These are phyloP conservation scores for Pantala flavescens DNA, from an alignment of 1,140 invertebrate species.

Conservation along the genomic window DNA sequence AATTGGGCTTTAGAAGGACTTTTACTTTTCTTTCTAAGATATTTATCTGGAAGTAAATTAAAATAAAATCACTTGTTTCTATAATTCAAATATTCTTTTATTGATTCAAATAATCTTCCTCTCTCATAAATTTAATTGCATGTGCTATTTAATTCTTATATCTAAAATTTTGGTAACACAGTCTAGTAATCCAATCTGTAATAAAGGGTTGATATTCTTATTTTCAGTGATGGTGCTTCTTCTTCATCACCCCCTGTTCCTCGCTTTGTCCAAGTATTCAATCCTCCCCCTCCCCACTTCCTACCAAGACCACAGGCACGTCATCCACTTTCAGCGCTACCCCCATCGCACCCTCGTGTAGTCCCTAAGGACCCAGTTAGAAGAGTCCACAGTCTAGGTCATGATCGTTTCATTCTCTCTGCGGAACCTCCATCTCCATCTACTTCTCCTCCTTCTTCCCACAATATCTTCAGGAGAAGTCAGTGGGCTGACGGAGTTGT, in stretches of 20 bases:
- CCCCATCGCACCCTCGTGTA: neutral
- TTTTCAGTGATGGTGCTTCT: neutral
- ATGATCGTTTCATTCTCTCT: neutral
- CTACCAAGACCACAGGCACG: neutral
- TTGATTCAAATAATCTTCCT: no score
- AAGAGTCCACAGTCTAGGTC: neutral
- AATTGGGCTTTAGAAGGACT: no score
- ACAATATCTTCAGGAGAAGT: neutral
- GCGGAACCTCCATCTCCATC: neutral
- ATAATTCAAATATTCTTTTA: no score
- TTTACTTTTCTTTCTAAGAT: no score
- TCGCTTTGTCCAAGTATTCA: constrained; percentile 13
- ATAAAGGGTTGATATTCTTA: neutral
- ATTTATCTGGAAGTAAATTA: no score
- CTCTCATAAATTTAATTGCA: no score
- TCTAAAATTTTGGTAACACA: no score
- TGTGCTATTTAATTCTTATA: no score
- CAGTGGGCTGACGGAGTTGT: neutral
- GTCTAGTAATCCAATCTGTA: no score
- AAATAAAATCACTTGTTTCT: no score
- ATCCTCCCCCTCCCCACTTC: neutral
- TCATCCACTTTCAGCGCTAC: neutral
- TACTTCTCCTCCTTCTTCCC: neutral
- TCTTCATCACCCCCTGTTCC: neutral
- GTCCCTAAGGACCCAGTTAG: neutral